A percentile compares a stretch with the other conserved stretches of the same genome.
phyloP scores from a whole-genome alignment of 2,113 vertebrate genomes.

The Phycodurus eques region DNA sequence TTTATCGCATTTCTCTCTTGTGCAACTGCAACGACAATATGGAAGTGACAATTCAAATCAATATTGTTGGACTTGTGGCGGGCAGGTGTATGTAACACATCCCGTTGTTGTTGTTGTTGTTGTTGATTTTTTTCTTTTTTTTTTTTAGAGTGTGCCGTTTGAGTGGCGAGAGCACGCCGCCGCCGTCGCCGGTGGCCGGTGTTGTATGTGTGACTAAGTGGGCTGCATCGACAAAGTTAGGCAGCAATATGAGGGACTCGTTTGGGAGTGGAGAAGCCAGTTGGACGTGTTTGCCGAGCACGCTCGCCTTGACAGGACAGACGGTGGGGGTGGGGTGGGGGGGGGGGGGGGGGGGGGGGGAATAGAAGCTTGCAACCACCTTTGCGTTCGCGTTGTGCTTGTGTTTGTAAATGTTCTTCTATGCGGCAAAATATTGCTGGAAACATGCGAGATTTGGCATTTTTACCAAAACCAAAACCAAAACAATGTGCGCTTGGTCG shows the following conservation, averaged over 20 bases:
- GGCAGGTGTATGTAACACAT: not conserved
- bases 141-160: not conserved
- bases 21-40: not conserved
- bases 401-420: not conserved
- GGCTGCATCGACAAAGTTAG: slow-evolving; percentile 66
- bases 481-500: slow-evolving; percentile 24
- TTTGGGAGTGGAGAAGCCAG: slow-evolving; percentile 82
- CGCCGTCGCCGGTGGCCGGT: not conserved
- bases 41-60: slow-evolving; percentile 15
- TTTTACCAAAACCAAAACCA: not conserved
- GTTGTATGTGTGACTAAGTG: slow-evolving; percentile 18
- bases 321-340: not conserved
- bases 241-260: slow-evolving; percentile 69
- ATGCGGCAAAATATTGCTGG: not conserved
- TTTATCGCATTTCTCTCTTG: no score
- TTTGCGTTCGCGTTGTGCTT: slow-evolving; percentile 14
- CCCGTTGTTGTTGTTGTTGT: not conserved
- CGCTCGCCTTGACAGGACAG: not conserved
- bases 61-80: slow-evolving; percentile 11
- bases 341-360: not conserved
- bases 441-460: not conserved
- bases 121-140: not conserved
- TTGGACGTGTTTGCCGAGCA: slow-evolving; percentile 81
- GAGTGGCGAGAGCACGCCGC: not conserved
- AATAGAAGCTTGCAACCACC: slow-evolving; percentile 14